Evolutionary conservation across 2,888 invertebrate species (phyloP).

Genomic region (Sesamia inferens): DNA sequence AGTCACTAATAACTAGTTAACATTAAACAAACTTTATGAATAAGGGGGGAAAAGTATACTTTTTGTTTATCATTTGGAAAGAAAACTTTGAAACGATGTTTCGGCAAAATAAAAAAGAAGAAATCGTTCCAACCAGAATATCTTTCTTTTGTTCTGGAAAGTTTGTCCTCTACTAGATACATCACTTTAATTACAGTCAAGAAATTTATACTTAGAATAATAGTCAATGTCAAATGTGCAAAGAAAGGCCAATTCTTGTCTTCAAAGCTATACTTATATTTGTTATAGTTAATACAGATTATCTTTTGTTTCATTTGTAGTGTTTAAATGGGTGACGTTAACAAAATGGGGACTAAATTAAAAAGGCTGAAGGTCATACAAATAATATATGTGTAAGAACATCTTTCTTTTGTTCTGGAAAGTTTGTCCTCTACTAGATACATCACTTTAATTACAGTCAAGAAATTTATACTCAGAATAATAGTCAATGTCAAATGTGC

Average conservation of each 20-base stretch:
- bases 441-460: not conserved
- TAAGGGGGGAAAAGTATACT: not conserved
- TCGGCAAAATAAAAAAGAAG: not conserved
- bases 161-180: not conserved
- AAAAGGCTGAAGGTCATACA: not conserved
- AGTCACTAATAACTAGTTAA: no score
- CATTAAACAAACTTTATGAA: no score
- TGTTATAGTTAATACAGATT: not conserved
- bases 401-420: not conserved
- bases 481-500: not conserved
- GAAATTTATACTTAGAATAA: not conserved
- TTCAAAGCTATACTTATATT: slow-evolving; percentile 4
- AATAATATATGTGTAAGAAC: not conserved
- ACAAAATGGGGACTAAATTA: slow-evolving; percentile 7
- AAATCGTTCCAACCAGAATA: not conserved
- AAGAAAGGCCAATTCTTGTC: not conserved
- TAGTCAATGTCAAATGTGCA: not conserved
- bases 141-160: not conserved
- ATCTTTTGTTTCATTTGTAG: not conserved
- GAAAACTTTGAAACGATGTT: not conserved
- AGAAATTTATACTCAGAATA: not conserved
- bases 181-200: not conserved
- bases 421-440: not conserved
- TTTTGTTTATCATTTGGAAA: not conserved
- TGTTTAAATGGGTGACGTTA: not conserved